Evolutionary conservation across 2,797 vertebrate genomes (phyloP), one percentile per base, ranked within the genome.

Genomic region (Selene dorsalis): DNA sequence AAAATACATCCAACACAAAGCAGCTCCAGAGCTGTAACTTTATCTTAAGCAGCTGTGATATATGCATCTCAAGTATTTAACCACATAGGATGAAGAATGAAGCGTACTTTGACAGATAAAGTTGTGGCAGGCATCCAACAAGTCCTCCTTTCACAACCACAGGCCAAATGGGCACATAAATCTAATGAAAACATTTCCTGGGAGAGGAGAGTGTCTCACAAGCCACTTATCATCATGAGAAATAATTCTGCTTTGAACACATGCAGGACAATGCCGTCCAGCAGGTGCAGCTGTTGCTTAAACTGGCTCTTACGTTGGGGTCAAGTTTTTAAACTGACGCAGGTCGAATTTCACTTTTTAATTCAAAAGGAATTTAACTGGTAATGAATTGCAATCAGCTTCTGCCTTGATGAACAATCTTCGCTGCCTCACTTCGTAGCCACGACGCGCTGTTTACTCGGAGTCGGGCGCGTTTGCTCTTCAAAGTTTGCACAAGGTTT

Each of bases 401-500:
- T 8, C 41, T 59, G 18, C 9, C 50, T 35, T 20, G 17, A 17
- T 13, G n/a, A 59, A n/a, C 7, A 26, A 35, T 12, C 3, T 14
- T 39, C 1, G 1, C 3, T 13, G 16, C 17, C n/a, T 45, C 30
- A 48, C 18, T n/a, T 41, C 0, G 18, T 58, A 45, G 41, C 35
- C 32, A 50, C 32, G 18, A 4, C 0, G 1, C 18, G 17, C 18
- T 39, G 8, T 88, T 84, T 67, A 56, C 68, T 10, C 8, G 20
- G 60, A n/a, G 35, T 58, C 12, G 2, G 47, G 73, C 63, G 50
- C 55, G n/a, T 76, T 87, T 78, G 69, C 69, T 65, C 55, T 22
- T 26, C 41, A 14, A 24, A 24, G 62, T 84, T 84, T 52, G 50
- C 30, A 14, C 24, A 35, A 20, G 74, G 58, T 83, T 90, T 90